phyloP scores from a whole-genome alignment of 1,140 invertebrate species.

The Pseudomyrmex concolor region DNA sequence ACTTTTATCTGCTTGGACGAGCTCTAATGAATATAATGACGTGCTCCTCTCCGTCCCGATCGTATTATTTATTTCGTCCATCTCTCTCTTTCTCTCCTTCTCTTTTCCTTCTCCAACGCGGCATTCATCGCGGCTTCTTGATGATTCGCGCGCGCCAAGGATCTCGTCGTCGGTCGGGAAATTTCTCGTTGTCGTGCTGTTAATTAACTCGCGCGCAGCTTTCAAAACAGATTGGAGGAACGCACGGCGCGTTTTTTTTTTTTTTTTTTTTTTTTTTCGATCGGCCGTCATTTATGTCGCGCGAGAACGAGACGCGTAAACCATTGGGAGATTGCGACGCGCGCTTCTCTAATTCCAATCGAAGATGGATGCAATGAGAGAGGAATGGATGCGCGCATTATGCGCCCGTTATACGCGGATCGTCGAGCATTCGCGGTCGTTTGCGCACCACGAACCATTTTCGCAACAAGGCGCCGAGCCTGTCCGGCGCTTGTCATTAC shows the following conservation, averaged over 20 bases:
- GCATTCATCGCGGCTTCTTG: neutral
- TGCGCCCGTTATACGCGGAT: constrained; percentile 59
- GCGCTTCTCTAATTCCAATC: constrained; percentile 24
- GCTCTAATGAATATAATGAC: constrained; percentile 77
- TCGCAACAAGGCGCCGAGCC: constrained; percentile 65
- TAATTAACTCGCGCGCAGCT: constrained; percentile 44
- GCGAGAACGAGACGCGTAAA: neutral
- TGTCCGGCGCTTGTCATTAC: constrained; percentile 70
- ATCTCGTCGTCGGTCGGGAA: neutral
- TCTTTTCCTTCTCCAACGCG: neutral
- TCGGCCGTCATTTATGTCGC: neutral
- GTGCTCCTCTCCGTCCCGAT: constrained; percentile 63
- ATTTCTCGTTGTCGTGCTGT: constrained; percentile 10
- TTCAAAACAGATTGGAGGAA: neutral
- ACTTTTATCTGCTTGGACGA: constrained; percentile 77
- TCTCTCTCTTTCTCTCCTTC: constrained; percentile 14
- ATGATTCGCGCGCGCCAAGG: neutral
- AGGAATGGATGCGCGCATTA: constrained; percentile 58
- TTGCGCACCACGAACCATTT: constrained; percentile 54
- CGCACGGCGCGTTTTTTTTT: neutral
- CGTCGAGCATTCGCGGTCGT: constrained; percentile 56
- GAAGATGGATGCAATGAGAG: constrained; percentile 29
- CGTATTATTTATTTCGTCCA: constrained; percentile 60
- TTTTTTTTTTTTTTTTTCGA: too few species aligned
- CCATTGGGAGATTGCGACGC: constrained; percentile 1